Conservation (phyloP, 2,113 vertebrate genomes). For the Chinchilla lanigera region DNA sequence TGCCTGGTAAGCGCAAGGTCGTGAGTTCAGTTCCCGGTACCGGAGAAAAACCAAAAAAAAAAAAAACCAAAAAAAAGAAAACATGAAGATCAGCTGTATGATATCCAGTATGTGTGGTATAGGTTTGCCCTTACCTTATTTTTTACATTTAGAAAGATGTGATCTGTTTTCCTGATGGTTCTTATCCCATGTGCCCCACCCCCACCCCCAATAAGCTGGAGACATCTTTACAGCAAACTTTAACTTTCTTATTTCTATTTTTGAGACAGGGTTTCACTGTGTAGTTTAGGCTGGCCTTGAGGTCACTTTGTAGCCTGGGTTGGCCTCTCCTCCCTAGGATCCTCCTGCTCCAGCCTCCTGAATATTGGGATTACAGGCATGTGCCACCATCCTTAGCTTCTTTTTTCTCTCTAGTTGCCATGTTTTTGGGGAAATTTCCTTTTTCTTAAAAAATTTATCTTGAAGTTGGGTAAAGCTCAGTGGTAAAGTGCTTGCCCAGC, state of each 20-base stretch:
- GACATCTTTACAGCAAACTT: conserved; percentile 15
- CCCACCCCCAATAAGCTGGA: not conserved
- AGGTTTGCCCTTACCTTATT: not conserved
- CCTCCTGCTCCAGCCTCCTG: too few relatives aligned
- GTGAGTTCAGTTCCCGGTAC: too few relatives aligned
- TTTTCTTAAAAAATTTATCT: not conserved
- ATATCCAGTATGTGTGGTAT: not conserved
- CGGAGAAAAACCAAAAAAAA: too few relatives aligned
- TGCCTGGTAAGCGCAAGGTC: too few relatives aligned
- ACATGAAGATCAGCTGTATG: not conserved
- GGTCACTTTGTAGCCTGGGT: too few relatives aligned
- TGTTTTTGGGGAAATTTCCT: conserved; percentile 40
- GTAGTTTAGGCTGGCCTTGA: too few relatives aligned
- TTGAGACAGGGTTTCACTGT: too few relatives aligned
- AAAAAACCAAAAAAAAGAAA: too few relatives aligned
- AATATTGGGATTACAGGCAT: too few relatives aligned
- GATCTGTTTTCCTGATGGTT: not conserved
- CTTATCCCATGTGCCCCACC: not conserved
- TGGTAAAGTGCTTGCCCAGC: not conserved
- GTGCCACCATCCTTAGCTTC: too few relatives aligned
- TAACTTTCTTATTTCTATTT: not conserved
- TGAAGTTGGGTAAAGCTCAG: not conserved
- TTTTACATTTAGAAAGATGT: not conserved
- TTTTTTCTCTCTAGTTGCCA: not conserved
- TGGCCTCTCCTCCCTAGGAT: too few relatives aligned